These are phyloP conservation scores for Aplodontia rufa DNA, from an alignment of 2,113 vertebrate species.

Conservation along the genomic window DNA sequence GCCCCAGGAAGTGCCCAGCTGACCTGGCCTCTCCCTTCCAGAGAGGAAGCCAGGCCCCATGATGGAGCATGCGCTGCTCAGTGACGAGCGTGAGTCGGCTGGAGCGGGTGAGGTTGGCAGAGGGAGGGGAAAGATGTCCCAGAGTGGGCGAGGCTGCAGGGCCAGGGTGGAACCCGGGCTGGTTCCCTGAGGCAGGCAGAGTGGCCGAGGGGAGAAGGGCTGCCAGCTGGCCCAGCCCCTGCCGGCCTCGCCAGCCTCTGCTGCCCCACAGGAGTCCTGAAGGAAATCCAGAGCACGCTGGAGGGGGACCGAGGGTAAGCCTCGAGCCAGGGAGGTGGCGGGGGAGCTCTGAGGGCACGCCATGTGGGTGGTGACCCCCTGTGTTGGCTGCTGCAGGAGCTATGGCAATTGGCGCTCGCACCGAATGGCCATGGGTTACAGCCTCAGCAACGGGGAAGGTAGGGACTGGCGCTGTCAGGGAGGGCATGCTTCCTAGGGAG, in stretches of 20 bases:
- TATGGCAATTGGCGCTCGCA: constrained; percentile 81
- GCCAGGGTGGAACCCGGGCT: background rate
- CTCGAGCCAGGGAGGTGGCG: rapidly evolving
- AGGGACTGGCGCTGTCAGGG: background rate
- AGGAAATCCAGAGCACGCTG: constrained; percentile 97
- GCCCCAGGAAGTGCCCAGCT: background rate
- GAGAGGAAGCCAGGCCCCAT: constrained; percentile 87
- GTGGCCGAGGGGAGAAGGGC: background rate
- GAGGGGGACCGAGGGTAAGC: constrained; percentile 94
- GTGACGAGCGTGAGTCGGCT: constrained; percentile 93
- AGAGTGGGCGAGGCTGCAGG: background rate
- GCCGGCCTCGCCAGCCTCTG: constrained; percentile 56
- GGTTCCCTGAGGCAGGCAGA: background rate
- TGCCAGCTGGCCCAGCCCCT: background rate
- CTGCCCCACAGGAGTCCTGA: constrained; percentile 90
- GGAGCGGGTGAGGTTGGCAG: background rate
- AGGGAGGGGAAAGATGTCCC: background rate
- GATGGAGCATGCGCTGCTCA: constrained; percentile 98
- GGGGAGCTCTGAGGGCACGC: background rate
- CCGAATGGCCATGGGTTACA: constrained; percentile 72
- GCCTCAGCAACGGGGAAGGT: constrained; percentile 87
- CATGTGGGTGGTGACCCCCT: constrained; percentile 36
- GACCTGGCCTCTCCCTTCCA: constrained; percentile 73
- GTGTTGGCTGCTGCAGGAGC: constrained; percentile 81
- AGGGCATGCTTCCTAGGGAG: background rate